A percentile compares a stretch with the other conserved stretches of the same genome.
These are phyloP conservation scores for Drosophila lini DNA, from an alignment of 1,140 invertebrate genomes.

Conservation along the genomic window DNA sequence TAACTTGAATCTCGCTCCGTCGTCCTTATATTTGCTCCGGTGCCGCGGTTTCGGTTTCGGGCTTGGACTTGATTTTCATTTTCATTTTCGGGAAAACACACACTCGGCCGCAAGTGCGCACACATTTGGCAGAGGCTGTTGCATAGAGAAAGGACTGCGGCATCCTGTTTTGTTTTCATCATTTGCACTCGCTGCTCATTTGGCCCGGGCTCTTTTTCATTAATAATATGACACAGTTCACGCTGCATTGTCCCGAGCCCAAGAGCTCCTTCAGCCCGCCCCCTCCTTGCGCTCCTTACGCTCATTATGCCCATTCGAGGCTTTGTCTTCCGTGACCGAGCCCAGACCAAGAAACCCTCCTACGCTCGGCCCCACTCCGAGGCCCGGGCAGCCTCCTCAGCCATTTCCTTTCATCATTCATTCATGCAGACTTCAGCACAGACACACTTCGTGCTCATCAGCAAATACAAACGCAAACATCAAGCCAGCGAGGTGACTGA, in stretches of 20 bases:
- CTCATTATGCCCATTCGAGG: constrained; percentile 80
- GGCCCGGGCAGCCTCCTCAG: constrained; percentile 50
- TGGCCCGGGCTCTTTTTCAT: constrained; percentile 64
- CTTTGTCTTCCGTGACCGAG: constrained; percentile 64
- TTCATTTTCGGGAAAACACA: constrained; percentile 48
- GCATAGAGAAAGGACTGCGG: constrained; percentile 71
- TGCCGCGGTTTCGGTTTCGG: constrained; percentile 47
- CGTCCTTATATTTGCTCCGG: constrained; percentile 73
- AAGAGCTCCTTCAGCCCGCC: constrained; percentile 75
- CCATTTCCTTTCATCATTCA: constrained; percentile 76
- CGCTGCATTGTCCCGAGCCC: constrained; percentile 71
- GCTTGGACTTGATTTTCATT: constrained; percentile 64
- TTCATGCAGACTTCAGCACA: constrained; percentile 51
- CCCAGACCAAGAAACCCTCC: constrained; percentile 11
- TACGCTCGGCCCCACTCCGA: constrained; percentile 1
- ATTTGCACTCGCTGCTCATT: constrained; percentile 60
- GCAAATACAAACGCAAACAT: constrained; percentile 72
- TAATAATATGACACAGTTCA: constrained; percentile 81
- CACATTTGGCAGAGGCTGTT: constrained; percentile 48
- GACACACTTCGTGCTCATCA: constrained; percentile 37
- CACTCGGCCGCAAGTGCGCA: constrained; percentile 18
- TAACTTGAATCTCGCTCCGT: constrained; percentile 70
- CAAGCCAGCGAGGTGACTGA: constrained; percentile 37
- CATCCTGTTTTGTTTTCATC: constrained; percentile 66
- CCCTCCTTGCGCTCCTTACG: constrained; percentile 78